Percentiles rank a stretch among this genome's conserved stretches.
Evolutionary conservation across 2,113 vertebrate species (phyloP).

Genomic region (Merops nubicus): DNA sequence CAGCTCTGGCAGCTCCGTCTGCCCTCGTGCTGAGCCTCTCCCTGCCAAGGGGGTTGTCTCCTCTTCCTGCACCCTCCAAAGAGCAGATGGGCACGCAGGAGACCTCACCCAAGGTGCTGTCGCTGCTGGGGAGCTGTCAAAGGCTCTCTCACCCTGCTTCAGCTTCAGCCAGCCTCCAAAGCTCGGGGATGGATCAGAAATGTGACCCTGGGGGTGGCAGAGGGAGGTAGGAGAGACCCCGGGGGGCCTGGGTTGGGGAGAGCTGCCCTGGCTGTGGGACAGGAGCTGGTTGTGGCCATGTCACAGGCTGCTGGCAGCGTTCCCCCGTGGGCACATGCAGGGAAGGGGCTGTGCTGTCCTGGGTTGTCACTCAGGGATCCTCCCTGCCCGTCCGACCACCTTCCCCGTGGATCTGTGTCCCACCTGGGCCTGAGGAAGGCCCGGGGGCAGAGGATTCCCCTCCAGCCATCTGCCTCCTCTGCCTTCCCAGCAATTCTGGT

Average conservation of each 20-base stretch:
- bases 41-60: background rate
- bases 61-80: accelerated
- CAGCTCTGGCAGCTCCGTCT: accelerated
- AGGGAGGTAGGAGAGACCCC: background rate
- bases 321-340: background rate
- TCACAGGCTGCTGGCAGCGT: background rate
- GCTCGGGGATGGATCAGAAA: background rate
- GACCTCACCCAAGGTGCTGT: background rate
- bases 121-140: accelerated
- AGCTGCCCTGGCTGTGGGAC: background rate
- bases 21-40: background rate
- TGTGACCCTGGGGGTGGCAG: background rate
- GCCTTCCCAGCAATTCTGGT: background rate
- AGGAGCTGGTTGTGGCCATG: background rate
- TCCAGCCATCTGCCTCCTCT: background rate
- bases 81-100: background rate
- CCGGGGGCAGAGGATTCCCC: accelerated
- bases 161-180: background rate
- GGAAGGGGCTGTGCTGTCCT: background rate
- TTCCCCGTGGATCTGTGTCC: background rate
- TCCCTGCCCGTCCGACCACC: background rate
- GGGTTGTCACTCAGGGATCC: background rate
- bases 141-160: background rate
- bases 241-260: background rate
- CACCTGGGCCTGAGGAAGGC: background rate